Base-by-base conservation (phyloP, 2,888 invertebrate genomes). In the Serrognathus titanus region DNA sequence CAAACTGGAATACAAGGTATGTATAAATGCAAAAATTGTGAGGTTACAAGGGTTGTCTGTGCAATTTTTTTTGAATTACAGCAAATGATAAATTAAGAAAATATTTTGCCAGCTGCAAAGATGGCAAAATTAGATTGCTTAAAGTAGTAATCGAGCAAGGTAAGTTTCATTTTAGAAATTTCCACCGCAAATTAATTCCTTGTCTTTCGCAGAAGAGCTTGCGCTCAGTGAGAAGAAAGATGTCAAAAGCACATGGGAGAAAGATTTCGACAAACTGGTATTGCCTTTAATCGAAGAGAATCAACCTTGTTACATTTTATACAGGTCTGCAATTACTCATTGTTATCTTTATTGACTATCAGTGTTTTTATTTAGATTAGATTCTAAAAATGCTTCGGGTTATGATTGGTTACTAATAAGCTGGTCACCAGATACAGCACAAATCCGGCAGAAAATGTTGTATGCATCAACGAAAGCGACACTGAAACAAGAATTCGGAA, bases 391-490 rank as follows among this genome's bases (percentile, higher is more conserved):
- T 63, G 84, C 90, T 9, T 81, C 88, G 6, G 94, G 94, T 0
- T 88, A 92, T 76, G 91, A 94, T 69, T 99, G 98, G 97, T 76
- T 98, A 7, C 82, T 95, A 52, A 87, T 96, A 52, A 92, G 92
- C 67, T 99, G 97, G 94, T 93, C 91, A 0, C 98, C 98, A 0
- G 98, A 98, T 71, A 85, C 85, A 55, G 92, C 97, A 0, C 86
- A 91, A 0, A 89, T 97, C 3, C 82, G 97, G 55, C 89, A 95
- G 71, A 99, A 99, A 79, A 98, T 99, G 98, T 80, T 99, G 52
- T 97, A 97, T 71, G 98, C 98, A 0, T 97, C 96, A 0, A 98
- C 97, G 0, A 94, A 97, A 78, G 94, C 98, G 1, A 99, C 98
- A 0, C 80, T 99, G 31, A 99, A 97, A 75, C 89, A 89, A 70